Evolutionary conservation across 2,113 vertebrate genomes (phyloP).

Genomic region (Herpetotheres cachinnans): DNA sequence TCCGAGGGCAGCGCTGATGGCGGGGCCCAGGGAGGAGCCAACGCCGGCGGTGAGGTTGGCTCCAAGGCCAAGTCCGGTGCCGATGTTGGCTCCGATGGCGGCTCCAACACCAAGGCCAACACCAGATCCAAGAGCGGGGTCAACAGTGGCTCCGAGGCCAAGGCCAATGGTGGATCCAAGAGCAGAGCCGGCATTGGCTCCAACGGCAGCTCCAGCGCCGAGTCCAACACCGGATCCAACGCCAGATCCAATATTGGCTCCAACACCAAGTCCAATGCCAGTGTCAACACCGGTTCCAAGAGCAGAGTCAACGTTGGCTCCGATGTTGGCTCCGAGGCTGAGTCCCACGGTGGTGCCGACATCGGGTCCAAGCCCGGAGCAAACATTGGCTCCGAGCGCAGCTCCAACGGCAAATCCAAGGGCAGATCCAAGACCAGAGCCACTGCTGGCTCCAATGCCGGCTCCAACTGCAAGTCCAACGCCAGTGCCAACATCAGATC

Average conservation of each 20-base stretch:
- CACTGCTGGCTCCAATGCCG: rapidly evolving
- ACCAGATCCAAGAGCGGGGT: not conserved
- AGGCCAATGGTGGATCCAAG: not conserved
- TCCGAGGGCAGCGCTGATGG: not conserved
- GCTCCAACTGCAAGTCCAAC: not conserved
- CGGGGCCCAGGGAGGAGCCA: not conserved
- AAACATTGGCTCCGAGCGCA: not conserved
- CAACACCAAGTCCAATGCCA: not conserved
- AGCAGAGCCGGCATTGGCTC: not conserved
- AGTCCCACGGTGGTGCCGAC: not conserved
- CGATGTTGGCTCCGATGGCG: not conserved
- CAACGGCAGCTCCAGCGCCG: not conserved
- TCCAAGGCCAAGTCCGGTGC: not conserved
- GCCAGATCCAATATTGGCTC: not conserved
- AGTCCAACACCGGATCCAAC: not conserved
- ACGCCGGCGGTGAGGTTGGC: not conserved
- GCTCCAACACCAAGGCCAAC: not conserved
- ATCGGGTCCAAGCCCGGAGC: not conserved
- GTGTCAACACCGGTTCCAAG: not conserved
- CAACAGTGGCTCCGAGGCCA: not conserved
- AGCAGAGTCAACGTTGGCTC: not conserved
- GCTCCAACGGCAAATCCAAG: not conserved
- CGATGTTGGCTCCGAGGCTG: not conserved
- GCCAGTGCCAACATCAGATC: rapidly evolving
- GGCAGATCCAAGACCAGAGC: not conserved